Conservation (phyloP, 1,140 invertebrate species). For the Rhopalosiphum maidis region DNA sequence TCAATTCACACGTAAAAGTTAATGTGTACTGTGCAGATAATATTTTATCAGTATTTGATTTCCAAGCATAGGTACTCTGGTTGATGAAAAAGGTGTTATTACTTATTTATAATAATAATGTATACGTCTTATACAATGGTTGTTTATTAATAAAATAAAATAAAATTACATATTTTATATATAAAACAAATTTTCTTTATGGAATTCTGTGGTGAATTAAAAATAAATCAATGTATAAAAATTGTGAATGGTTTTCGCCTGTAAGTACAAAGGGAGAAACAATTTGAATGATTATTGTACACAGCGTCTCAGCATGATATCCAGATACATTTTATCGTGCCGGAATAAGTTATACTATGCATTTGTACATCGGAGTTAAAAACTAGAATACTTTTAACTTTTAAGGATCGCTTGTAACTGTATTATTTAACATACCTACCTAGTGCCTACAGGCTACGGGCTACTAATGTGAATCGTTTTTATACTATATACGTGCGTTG, state of each 20-base stretch:
- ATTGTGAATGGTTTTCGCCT: not conserved
- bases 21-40: not conserved
- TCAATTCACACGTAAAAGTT: not conserved
- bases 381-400: not conserved
- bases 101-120: not conserved
- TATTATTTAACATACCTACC: not conserved
- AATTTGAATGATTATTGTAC: not conserved
- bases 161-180: not conserved
- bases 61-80: not conserved
- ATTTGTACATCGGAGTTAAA: not conserved
- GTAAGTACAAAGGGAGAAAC: not conserved
- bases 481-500: not conserved
- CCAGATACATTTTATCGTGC: not conserved
- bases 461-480: not conserved
- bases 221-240: not conserved
- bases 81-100: not conserved
- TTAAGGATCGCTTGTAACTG: not conserved
- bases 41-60: slow-evolving; percentile 18
- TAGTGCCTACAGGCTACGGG: no score
- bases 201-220: not conserved
- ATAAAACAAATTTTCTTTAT: not conserved
- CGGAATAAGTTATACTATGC: not conserved
- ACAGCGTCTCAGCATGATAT: not conserved
- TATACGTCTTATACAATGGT: not conserved
- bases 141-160: not conserved